Evolutionary conservation across 2,888 invertebrate species (phyloP).

Genomic region (Caenorhabditis panamensis): DNA sequence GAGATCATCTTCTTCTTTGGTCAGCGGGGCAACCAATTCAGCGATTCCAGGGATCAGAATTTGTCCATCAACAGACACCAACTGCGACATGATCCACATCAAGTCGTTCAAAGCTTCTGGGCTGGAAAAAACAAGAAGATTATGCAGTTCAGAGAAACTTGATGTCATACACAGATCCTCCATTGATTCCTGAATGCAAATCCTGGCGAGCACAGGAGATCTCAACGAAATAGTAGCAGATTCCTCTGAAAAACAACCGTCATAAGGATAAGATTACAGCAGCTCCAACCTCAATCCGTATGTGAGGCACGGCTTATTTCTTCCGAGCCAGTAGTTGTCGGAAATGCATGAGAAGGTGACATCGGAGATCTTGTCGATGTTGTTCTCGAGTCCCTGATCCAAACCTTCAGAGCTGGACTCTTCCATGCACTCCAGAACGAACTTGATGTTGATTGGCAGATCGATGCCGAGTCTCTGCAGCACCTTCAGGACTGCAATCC

Average conservation of each 20-base stretch:
- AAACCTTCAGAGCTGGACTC: conserved; percentile 97
- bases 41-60: conserved; percentile 87
- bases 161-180: conserved; percentile 89
- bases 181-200: conserved; percentile 95
- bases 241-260: conserved; percentile 84
- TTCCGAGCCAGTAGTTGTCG: conserved; percentile 98
- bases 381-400: conserved; percentile 87
- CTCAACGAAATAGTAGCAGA: conserved; percentile 89
- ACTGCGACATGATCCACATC: conserved; percentile 88
- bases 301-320: conserved; percentile 95
- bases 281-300: conserved; percentile 87
- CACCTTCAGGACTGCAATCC: conserved; percentile 94
- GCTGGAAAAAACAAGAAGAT: too few species aligned
- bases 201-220: conserved; percentile 89
- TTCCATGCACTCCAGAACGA: conserved; percentile 98
- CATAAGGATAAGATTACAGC: neutral
- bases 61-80: conserved; percentile 91
- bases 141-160: neutral
- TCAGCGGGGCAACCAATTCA: conserved; percentile 87
- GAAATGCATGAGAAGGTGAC: conserved; percentile 97
- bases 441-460: conserved; percentile 86
- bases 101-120: conserved; percentile 94
- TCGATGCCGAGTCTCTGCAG: conserved; percentile 87
- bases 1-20: conserved; percentile 83
- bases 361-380: conserved; percentile 82